Evolutionary conservation across 92 coral and sea anemone species (phyloP), one percentile per base, ranked within the genome.

Genomic region (Bergia sp.): DNA sequence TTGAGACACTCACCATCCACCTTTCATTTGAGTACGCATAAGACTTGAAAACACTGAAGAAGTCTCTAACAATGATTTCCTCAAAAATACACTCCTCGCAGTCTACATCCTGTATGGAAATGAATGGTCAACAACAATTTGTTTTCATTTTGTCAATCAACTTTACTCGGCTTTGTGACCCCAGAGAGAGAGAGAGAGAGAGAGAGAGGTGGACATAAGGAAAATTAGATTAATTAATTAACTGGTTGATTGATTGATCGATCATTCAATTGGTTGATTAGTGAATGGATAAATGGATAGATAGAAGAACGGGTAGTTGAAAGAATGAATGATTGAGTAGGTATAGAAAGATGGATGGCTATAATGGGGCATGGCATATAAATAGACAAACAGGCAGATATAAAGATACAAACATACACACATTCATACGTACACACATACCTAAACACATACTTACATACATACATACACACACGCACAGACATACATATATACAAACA

Each of bases 81-180:
- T 90, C 92, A 83, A 94, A 94, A 73, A 94, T 92, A 53, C 96
- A 94, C 65, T 94, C 96, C 55, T 94, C 96, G 37, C 96, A 90
- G 90, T 94, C 96, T 21, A 93, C 96, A 55, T 94, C 96, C 96
- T 94, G 85, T 77, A 37, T 16, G 36, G 7, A 55, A 15, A 38
- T 1, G 23, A 86, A 76, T 45, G 16, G 86, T 23, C 38, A 64
- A n/a, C 11, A 10, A 18, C 18, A 15, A 47, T 78, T 45, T 2
- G 9, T 20, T 76, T 78, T 21, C 37, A 37, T 9, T 18, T 45
- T 23, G 42, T 40, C 9, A 67, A 80, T 15, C 10, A 11, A 12
- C 8, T 4, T 1, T 47, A 8, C 10, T 77, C 45, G 69, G 69
- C 69, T 44, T 77, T 77, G 1, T 37, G 29, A 12, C 23, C 38